Percentiles rank a stretch among this genome's conserved stretches.
Evolutionary conservation across 2,113 vertebrate genomes (phyloP).

Genomic region (Protobothrops mucrosquamatus): DNA sequence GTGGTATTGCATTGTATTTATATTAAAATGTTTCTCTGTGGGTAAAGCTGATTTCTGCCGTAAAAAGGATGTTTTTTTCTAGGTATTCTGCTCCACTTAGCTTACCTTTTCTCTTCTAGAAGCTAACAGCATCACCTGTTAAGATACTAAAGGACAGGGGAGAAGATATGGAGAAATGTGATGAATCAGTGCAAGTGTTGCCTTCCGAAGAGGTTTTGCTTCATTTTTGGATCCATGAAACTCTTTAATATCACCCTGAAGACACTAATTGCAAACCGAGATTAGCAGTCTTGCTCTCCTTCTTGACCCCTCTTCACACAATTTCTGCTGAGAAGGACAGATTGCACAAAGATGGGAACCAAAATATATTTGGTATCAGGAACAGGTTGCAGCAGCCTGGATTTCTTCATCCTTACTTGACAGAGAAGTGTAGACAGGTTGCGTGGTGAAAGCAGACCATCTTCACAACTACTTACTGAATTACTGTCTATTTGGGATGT

Average conservation of each 20-base stretch:
- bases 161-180: slow-evolving; percentile 14
- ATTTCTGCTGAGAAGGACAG: background rate
- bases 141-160: background rate
- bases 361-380: background rate
- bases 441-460: background rate
- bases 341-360: background rate
- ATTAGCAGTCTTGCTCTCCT: background rate
- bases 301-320: background rate
- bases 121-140: slow-evolving; percentile 18
- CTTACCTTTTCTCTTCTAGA: background rate
- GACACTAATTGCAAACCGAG: background rate
- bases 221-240: slow-evolving; percentile 9
- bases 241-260: background rate
- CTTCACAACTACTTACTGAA: background rate
- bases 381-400: background rate
- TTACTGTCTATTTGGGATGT: background rate
- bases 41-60: background rate
- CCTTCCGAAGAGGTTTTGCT: background rate
- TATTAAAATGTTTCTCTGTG: background rate
- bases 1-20: background rate
- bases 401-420: background rate
- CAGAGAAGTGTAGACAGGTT: background rate
- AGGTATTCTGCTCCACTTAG: background rate
- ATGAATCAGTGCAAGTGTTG: slow-evolving; percentile 11
- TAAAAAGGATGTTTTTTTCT: background rate